Conservation (phyloP, 1,140 invertebrate species). For the Pseudomyrmex concolor region DNA sequence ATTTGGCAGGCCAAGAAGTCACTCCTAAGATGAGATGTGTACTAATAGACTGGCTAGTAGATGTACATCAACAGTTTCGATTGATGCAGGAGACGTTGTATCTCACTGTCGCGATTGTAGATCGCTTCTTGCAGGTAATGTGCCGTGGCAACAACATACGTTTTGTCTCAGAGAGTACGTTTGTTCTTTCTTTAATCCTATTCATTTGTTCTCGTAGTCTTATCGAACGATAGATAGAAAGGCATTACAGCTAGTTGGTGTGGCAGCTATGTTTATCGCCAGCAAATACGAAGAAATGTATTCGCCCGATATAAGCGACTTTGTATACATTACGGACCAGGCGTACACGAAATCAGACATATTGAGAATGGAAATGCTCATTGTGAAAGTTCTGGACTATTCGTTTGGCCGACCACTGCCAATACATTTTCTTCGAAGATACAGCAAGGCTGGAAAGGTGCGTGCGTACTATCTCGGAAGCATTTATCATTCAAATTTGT, state of each 20-base stretch:
- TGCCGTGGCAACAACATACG: neutral
- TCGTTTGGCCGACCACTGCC: conserved; percentile 93
- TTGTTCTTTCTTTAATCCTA: neutral
- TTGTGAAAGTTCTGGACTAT: conserved; percentile 91
- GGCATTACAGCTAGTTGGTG: conserved; percentile 95
- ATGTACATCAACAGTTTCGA: conserved; percentile 95
- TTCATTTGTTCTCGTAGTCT: conserved; percentile 77
- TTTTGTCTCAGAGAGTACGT: neutral
- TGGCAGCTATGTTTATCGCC: conserved; percentile 96
- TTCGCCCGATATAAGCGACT: conserved; percentile 94
- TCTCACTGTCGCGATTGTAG: conserved; percentile 94
- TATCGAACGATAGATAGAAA: conserved; percentile 87
- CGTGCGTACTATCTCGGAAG: conserved; percentile 75
- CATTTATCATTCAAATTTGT: neutral
- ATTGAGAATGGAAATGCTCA: conserved; percentile 92
- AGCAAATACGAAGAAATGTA: conserved; percentile 98
- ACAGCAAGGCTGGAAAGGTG: conserved; percentile 90
- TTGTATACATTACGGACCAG: conserved; percentile 96
- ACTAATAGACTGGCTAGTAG: conserved; percentile 97
- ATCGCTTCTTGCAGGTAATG: conserved; percentile 94
- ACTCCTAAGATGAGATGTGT: conserved; percentile 94
- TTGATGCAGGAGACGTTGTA: conserved; percentile 96
- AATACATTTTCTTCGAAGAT: conserved; percentile 94
- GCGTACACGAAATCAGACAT: conserved; percentile 93
- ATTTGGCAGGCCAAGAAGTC: conserved; percentile 88